These are phyloP conservation scores for Otus scops DNA, from an alignment of 2,797 vertebrate genomes.

Conservation along the genomic window DNA sequence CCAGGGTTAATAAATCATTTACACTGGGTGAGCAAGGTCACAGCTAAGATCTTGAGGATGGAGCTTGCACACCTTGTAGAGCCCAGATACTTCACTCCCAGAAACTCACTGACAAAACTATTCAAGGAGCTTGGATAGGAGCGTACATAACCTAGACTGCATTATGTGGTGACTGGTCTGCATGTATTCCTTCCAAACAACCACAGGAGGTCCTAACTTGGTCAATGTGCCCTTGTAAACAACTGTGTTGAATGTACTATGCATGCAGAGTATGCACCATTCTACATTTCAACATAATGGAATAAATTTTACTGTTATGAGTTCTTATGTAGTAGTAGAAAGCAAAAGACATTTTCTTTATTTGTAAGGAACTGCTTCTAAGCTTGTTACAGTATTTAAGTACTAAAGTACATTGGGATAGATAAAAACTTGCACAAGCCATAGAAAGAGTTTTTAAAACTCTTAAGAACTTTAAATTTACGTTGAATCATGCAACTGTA, in stretches of 20 bases:
- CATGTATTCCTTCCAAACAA: not conserved
- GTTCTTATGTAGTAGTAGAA: not conserved
- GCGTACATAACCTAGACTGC: not conserved
- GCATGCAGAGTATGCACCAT: not conserved
- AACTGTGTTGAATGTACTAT: not conserved
- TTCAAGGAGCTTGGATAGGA: not conserved
- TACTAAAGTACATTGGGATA: not conserved
- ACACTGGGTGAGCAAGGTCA: accelerated
- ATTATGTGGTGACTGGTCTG: not conserved
- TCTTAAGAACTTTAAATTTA: not conserved
- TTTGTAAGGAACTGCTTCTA: not conserved
- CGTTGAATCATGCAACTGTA: not conserved
- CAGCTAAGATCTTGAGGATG: not conserved
- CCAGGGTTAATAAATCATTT: not conserved
- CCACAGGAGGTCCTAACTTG: not conserved
- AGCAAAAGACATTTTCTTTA: not conserved
- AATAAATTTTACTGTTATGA: not conserved
- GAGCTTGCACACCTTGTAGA: not conserved
- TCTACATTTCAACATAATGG: not conserved
- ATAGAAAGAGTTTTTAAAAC: not conserved
- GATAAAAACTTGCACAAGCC: not conserved
- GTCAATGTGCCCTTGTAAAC: not conserved
- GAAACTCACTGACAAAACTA: not conserved
- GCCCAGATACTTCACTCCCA: not conserved
- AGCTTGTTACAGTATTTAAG: not conserved